phyloP scores from a whole-genome alignment of 2,113 vertebrate genomes.

The Corythoichthys haematopterus region DNA sequence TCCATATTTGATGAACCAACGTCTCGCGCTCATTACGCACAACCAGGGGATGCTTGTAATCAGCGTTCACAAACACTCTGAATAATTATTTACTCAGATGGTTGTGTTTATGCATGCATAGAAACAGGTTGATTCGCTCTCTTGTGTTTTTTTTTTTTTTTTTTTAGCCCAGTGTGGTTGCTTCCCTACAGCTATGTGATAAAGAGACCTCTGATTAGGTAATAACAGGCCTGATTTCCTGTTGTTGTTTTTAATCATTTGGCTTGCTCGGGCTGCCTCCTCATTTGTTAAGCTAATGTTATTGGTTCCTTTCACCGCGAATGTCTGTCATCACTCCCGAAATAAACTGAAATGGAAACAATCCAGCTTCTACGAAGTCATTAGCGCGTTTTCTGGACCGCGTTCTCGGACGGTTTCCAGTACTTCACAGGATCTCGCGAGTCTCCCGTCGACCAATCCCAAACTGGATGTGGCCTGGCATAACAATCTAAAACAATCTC shows the following conservation, averaged over 20 bases:
- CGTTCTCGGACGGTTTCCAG: not conserved
- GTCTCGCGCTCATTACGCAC: constrained; percentile 49
- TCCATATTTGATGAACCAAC: constrained; percentile 66
- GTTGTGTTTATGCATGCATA: constrained; percentile 50
- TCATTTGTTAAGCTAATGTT: constrained; percentile 27
- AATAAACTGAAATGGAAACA: constrained; percentile 1
- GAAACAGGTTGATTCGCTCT: constrained; percentile 24
- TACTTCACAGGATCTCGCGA: not conserved
- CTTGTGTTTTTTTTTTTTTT: not conserved
- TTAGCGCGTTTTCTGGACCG: not conserved
- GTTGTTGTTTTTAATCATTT: constrained; percentile 26
- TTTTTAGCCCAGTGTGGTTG: not conserved
- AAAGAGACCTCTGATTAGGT: constrained; percentile 53
- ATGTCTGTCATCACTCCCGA: constrained; percentile 4
- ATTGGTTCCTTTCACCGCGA: constrained; percentile 13
- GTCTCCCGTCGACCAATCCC: not conserved
- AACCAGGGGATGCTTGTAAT: constrained; percentile 61
- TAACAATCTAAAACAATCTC: not conserved
- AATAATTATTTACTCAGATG: constrained; percentile 60
- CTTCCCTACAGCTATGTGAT: constrained; percentile 19
- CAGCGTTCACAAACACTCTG: constrained; percentile 60
- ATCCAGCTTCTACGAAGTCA: not conserved
- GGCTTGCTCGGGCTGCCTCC: constrained; percentile 19
- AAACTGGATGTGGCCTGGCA: not conserved
- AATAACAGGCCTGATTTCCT: constrained; percentile 41